phyloP scores from a whole-genome alignment of 1,140 invertebrate species.

The Hycleus cichorii region DNA sequence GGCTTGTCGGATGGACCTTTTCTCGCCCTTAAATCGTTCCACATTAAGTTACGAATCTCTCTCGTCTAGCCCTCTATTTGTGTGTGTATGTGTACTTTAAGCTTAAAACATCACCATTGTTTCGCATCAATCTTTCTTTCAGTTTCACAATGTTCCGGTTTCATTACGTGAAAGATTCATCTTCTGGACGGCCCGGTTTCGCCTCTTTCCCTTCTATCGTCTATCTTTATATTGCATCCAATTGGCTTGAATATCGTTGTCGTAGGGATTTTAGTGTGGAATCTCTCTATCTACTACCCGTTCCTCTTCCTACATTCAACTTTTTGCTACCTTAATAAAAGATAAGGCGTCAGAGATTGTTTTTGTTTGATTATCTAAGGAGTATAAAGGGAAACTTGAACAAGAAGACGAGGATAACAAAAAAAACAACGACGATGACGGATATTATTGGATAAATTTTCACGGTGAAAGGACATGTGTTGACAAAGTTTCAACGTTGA shows the following conservation, averaged over 20 bases:
- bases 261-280: not conserved
- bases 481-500: no score
- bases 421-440: not conserved
- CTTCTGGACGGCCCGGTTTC: slow-evolving; percentile 14
- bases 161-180: slow-evolving; percentile 31
- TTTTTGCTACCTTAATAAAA: not conserved
- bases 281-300: not conserved
- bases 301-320: not conserved
- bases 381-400: not conserved
- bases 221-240: not conserved
- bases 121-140: slow-evolving; percentile 29
- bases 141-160: slow-evolving; percentile 26
- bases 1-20: not conserved
- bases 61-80: not conserved
- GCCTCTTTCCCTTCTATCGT: not conserved
- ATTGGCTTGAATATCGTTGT: not conserved
- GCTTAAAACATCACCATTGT: not conserved
- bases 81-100: not conserved
- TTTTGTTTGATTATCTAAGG: not conserved
- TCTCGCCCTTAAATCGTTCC: not conserved
- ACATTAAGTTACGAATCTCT: not conserved
- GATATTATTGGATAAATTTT: not conserved
- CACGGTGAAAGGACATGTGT: not conserved
- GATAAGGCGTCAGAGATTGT: not conserved
- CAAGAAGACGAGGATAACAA: not conserved